Conservation (phyloP, 2,113 vertebrate species). For the Microcebus jonahi region DNA sequence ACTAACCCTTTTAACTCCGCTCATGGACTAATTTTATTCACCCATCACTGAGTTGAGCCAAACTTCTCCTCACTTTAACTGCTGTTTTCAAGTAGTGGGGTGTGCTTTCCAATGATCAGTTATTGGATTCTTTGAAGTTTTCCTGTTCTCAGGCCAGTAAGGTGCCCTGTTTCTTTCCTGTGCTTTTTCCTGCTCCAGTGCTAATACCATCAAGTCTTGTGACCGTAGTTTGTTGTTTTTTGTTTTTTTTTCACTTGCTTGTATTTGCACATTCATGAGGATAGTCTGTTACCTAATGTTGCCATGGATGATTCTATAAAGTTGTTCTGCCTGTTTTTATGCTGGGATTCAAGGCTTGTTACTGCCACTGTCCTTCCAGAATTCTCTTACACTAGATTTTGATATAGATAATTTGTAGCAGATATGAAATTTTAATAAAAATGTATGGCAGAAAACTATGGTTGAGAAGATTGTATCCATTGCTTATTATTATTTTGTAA, state of each 20-base stretch:
- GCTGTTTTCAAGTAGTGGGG: not conserved
- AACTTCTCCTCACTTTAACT: not conserved
- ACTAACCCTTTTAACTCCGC: not conserved
- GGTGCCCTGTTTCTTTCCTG: not conserved
- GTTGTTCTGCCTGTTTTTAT: not conserved
- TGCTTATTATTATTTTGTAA: constrained; percentile 19
- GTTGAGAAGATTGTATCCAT: not conserved
- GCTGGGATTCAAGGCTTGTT: not conserved
- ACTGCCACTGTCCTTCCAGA: not conserved
- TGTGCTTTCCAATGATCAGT: not conserved
- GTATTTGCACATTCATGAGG: not conserved
- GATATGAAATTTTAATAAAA: constrained; percentile 26
- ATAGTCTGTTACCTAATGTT: not conserved
- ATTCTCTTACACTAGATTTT: not conserved
- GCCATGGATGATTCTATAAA: not conserved
- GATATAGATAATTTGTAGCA: constrained; percentile 41
- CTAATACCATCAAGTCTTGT: not conserved
- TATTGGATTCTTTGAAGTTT: not conserved
- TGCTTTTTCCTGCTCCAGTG: not conserved
- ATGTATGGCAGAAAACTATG: not conserved
- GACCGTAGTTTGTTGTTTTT: not conserved
- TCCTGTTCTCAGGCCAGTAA: not conserved
- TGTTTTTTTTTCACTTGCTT: not conserved
- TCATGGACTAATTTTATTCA: not conserved
- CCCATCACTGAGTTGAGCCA: not conserved